These are phyloP conservation scores for Parazoanthus atlanticus DNA, from an alignment of 92 coral and sea anemone species.

Conservation along the genomic window DNA sequence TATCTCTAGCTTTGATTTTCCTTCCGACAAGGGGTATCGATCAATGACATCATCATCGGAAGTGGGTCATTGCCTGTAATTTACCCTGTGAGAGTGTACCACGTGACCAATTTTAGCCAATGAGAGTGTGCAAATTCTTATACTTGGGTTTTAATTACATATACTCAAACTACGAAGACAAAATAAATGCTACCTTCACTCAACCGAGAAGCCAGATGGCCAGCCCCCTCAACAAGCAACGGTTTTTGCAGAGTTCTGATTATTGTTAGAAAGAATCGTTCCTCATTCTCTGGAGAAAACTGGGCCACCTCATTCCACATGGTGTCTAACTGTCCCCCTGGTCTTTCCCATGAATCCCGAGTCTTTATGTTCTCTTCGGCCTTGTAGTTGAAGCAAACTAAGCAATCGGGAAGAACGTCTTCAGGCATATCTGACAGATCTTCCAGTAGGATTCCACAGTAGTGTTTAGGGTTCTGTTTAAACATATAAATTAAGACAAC, in stretches of 20 bases:
- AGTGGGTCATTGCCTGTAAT: no score
- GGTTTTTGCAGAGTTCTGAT: neutral
- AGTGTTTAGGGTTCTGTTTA: neutral
- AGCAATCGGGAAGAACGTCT: neutral
- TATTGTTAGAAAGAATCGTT: neutral
- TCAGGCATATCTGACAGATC: constrained; percentile 20
- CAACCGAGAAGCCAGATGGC: neutral
- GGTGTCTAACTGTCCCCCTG: neutral
- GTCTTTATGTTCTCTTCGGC: neutral
- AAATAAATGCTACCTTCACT: neutral
- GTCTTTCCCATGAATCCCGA: neutral
- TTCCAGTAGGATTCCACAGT: constrained; percentile 22
- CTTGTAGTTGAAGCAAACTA: neutral
- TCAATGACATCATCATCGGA: no score
- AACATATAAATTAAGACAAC: no score
- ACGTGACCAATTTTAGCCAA: no score
- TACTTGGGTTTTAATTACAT: no score
- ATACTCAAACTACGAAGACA: no score
- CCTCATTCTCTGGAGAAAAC: neutral
- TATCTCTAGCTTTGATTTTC: no score
- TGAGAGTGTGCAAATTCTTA: no score
- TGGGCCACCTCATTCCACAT: constrained; percentile 9
- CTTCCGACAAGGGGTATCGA: no score
- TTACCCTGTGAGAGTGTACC: no score
- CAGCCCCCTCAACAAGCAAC: neutral